A percentile compares a stretch with the other conserved stretches of the same genome.
phyloP scores from a whole-genome alignment of 2,797 vertebrate species.

The Merluccius polli region DNA sequence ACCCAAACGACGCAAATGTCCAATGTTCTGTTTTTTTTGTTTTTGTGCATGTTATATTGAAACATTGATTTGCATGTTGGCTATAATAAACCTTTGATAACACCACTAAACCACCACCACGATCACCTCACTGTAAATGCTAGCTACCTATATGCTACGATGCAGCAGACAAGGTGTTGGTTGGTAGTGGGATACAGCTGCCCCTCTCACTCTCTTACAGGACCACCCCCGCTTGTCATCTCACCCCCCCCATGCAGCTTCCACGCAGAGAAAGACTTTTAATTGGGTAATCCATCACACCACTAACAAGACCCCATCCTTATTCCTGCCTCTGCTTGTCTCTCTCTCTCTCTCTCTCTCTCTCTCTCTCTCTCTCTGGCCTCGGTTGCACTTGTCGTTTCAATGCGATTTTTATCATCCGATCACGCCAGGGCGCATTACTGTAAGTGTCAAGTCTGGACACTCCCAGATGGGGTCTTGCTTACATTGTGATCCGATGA shows the following conservation, averaged over 20 bases:
- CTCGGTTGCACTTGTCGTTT: too few species aligned
- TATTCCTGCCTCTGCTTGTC: constrained; percentile 59
- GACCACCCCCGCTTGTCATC: constrained; percentile 74
- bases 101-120: constrained; percentile 47
- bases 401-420: too few species aligned
- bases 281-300: constrained; percentile 78
- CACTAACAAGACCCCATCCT: constrained; percentile 71
- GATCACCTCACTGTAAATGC: constrained; percentile 2
- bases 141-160: not conserved
- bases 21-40: not conserved
- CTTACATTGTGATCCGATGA: too few species aligned
- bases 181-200: constrained; percentile 71
- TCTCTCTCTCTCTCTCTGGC: constrained; percentile 54
- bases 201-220: constrained; percentile 73
- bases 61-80: constrained; percentile 55
- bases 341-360: constrained; percentile 46
- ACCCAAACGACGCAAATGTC: not conserved
- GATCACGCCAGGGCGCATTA: too few species aligned
- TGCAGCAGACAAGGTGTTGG: constrained; percentile 40
- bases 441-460: too few species aligned
- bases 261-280: constrained; percentile 80
- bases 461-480: too few species aligned
- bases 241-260: constrained; percentile 72
- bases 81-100: constrained; percentile 37
- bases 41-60: constrained; percentile 29